Percentiles rank a stretch among this genome's conserved stretches.
These are phyloP conservation scores for Aphodius granarius DNA, from an alignment of 2,888 invertebrate genomes.

Conservation along the genomic window DNA sequence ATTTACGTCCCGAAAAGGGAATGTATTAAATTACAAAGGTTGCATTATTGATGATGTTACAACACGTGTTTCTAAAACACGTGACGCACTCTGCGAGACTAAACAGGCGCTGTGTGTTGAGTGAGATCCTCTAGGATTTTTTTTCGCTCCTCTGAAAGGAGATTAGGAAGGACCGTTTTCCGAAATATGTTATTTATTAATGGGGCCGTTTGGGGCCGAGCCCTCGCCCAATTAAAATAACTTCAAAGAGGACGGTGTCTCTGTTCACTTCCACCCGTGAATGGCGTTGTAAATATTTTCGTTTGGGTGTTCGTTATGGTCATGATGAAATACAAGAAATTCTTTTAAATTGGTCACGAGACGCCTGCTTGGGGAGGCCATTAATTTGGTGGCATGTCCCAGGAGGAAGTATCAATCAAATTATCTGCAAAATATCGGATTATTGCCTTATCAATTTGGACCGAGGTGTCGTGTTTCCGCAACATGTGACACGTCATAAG, in stretches of 20 bases:
- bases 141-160: constrained; percentile 4
- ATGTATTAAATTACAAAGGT: constrained; percentile 38
- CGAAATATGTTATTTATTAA: constrained; percentile 23
- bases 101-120: constrained; percentile 24
- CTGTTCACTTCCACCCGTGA: neutral
- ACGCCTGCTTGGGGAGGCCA: neutral
- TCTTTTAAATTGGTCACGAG: neutral
- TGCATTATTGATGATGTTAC: constrained; percentile 36
- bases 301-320: constrained; percentile 17
- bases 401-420: neutral
- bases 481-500: neutral
- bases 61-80: constrained; percentile 38
- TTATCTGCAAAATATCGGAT: neutral
- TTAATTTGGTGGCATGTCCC: neutral
- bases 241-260: constrained; percentile 15
- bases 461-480: neutral
- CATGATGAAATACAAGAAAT: constrained; percentile 20
- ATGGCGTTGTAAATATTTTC: constrained; percentile 16
- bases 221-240: constrained; percentile 34
- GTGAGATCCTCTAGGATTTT: constrained; percentile 8
- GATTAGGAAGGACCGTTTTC: constrained; percentile 2
- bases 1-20: constrained; percentile 10
- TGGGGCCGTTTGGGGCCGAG: constrained; percentile 15
- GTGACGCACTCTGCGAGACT: constrained; percentile 24
- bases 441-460: neutral